Conservation (phyloP, 1,140 invertebrate genomes). For the Aphelenchoides avenae region DNA sequence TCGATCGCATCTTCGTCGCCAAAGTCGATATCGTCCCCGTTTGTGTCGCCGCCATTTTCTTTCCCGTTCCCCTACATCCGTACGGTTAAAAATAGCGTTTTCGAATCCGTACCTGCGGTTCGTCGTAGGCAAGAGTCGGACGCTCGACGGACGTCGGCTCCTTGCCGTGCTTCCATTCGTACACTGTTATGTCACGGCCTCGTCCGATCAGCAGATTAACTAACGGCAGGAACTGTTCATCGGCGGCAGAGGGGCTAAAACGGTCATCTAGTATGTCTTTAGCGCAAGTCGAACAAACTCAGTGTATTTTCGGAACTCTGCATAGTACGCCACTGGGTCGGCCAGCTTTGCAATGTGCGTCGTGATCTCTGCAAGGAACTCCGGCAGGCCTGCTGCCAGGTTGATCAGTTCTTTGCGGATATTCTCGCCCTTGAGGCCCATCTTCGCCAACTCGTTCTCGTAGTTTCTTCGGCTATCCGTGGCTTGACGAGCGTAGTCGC, state of each 20-base stretch:
- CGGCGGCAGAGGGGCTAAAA: constrained; percentile 10
- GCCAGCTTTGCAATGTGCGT: constrained; percentile 24
- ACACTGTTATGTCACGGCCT: constrained; percentile 59
- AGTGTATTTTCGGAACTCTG: constrained; percentile 30
- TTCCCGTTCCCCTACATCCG: constrained; percentile 63
- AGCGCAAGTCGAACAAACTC: constrained; percentile 11
- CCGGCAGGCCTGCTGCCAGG: constrained; percentile 37
- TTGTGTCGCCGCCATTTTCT: too few species aligned
- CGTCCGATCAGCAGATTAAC: constrained; percentile 8
- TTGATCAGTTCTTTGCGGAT: constrained; percentile 39
- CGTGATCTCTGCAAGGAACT: constrained; percentile 33
- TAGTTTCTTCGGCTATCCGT: constrained; percentile 41
- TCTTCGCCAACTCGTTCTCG: constrained; percentile 46
- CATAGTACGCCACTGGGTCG: constrained; percentile 37
- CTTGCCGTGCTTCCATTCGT: constrained; percentile 60
- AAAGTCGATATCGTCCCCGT: constrained; percentile 61
- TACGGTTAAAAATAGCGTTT: constrained; percentile 59
- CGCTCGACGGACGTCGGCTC: constrained; percentile 59
- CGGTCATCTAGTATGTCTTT: constrained; percentile 10
- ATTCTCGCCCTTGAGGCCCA: constrained; percentile 33
- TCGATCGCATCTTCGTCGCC: constrained; percentile 59
- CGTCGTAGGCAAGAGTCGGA: constrained; percentile 44
- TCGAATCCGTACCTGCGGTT: constrained; percentile 52
- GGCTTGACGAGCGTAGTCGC: constrained; percentile 53
- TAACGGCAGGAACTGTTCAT: constrained; percentile 22